Evolutionary conservation across 2,888 invertebrate species (phyloP), one percentile per base, ranked within the genome.

Genomic region (Tribolium freemani): DNA sequence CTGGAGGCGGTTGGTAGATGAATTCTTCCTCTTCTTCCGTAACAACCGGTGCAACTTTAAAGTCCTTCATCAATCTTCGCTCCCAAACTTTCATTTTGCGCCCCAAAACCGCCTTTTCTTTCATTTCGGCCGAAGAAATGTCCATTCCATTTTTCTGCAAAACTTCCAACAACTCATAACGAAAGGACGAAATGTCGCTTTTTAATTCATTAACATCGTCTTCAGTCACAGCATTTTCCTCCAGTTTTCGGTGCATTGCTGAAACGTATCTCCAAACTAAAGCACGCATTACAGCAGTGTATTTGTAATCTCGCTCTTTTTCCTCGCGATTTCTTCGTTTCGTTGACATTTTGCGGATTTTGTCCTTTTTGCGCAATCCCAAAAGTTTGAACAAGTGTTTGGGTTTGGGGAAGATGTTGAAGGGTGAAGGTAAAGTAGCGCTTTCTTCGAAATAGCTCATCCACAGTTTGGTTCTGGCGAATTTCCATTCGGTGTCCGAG

Each of bases 401-500:
- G 0, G 96, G 93, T 0, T 94, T 94, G 0, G 97, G 97, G 72
- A 98, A 88, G 54, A 97, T 93, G 85, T 98, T 98, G 87, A 98
- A 98, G 0, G 98, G 98, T 0, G 97, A 93, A 0, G 98, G 97
- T 21, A 98, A 87, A 0, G 97, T 98, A 0, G 94, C 93, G 21
- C 93, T 93, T 81, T 94, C 95, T 83, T 97, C 97, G 83, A 98
- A 98, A 85, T 96, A 98, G 81, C 95, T 96, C 91, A 98, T 94
- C 97, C 98, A 98, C 2, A 98, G 88, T 79, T 95, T 94, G 0
- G 96, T 96, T 54, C 98, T 90, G 0, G 98, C 97, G 85, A 97
- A 98, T 87, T 98, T 98, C 98, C 98, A 98, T 87, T 98, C 98
- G 0, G 93, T 93, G 82, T 98, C 98, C 0, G 97, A 94, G 83